Evolutionary conservation across 2,888 invertebrate species (phyloP), one percentile per base, ranked within the genome.

Genomic region (Cryptosula pallasiana): DNA sequence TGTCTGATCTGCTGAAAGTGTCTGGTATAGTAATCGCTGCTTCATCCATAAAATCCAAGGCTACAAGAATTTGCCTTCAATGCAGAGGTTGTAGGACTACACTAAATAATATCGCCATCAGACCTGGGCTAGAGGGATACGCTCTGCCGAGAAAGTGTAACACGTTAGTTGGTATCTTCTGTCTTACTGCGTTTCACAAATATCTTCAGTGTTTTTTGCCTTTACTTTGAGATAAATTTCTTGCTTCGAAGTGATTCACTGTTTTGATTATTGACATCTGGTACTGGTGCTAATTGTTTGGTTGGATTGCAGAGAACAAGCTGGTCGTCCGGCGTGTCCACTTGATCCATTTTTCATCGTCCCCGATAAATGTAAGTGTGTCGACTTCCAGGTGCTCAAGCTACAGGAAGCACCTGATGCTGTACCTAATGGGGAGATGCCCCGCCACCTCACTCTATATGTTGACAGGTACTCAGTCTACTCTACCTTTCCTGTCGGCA

Each of bases 361-460:
- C 85, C 97, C 98, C 23, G 98, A 99, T 83, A 96, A 95, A 86
- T 98, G 98, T 85, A 89, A 90, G 77, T 99, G 98, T 85, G 93
- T 98, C 32, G 98, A 99, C 86, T 99, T 94, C 83, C 99, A 99
- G 90, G 91, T 93, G 0, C 85, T 99, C n/a, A 99, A 97, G 85
- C 86, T 98, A 16, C 98, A 99, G 88, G 99, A 99, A 86, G 87
- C 94, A 27, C 95, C 96, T 0, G 98, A 99, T 83, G 90, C 90
- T 75, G 91, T 94, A 73, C 95, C 95, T 0, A 95, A 97, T 81
- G 98, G 99, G 69, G 99, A 99, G 87, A 93, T 99, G 88, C 98
- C 99, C 0, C 89, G 99, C 0, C 98, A 99, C 84, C 87, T 99
- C 79, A 92, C 94, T 76, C 87, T 99, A 3, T 99, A 94, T 84